These are phyloP conservation scores for Bimastos eiseni DNA, from an alignment of 2,888 invertebrate species.

Conservation along the genomic window DNA sequence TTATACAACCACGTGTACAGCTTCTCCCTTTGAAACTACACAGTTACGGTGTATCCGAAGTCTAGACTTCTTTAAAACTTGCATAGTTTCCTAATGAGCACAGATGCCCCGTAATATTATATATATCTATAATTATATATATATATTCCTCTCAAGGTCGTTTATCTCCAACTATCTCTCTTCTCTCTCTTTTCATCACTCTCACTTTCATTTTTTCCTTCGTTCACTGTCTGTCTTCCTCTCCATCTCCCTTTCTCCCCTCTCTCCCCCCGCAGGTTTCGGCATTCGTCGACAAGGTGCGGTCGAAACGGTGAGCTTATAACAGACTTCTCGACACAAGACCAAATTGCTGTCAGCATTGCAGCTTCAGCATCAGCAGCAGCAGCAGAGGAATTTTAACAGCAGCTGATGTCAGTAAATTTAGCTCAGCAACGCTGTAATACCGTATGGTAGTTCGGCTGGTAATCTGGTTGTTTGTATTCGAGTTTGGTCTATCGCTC, in stretches of 20 bases:
- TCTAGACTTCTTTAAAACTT: no score
- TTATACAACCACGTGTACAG: no score
- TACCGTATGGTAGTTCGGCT: not conserved
- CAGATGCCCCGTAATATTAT: not conserved
- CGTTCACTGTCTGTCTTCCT: no score
- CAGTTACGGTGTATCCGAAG: no score
- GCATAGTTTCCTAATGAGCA: not conserved
- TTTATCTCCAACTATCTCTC: not conserved
- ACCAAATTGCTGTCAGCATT: not conserved
- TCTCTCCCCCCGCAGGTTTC: not conserved
- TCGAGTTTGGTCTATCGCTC: not conserved
- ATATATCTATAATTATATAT: not conserved
- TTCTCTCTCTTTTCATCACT: no score
- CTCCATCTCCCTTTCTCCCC: not conserved
- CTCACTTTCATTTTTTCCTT: not conserved
- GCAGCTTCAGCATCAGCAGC: not conserved
- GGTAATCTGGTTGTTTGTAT: constrained; percentile 13
- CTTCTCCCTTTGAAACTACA: no score
- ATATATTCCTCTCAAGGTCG: not conserved
- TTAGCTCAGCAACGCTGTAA: not conserved
- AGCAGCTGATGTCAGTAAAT: not conserved
- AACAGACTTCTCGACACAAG: not conserved
- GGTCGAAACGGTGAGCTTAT: constrained; percentile 13
- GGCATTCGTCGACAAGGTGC: not conserved
- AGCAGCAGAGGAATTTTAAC: not conserved